Conservation (phyloP, 2,113 vertebrate genomes). For the Gnathonemus echidnorhynchus region DNA sequence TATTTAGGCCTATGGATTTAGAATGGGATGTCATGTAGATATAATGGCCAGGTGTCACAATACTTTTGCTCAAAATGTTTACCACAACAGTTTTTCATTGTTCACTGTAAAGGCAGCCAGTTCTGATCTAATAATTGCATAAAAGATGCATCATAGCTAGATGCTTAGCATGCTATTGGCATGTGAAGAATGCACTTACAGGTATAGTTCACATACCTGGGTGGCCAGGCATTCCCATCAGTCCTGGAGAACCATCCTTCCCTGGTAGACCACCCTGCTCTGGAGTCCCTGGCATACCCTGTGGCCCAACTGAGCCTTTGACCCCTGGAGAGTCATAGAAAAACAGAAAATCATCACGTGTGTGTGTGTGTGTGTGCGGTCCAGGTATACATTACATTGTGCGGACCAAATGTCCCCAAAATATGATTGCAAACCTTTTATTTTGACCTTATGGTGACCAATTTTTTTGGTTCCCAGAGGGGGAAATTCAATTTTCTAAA, state of each 20-base stretch:
- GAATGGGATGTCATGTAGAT: not conserved
- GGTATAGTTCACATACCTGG: constrained; percentile 34
- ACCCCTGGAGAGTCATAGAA: constrained; percentile 36
- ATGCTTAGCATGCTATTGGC: not conserved
- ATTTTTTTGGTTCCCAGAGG: too few species aligned
- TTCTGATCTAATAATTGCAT: not conserved
- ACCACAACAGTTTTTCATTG: not conserved
- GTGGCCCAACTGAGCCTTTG: constrained; percentile 54
- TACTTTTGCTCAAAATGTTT: not conserved
- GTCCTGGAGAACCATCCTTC: constrained; percentile 35
- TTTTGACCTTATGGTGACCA: too few species aligned
- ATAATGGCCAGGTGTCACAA: not conserved
- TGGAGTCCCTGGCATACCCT: constrained; percentile 49
- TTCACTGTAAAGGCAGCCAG: not conserved
- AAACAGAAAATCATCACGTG: not conserved
- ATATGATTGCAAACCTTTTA: too few species aligned
- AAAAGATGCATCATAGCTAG: not conserved
- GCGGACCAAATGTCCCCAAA: too few species aligned
- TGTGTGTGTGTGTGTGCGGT: not conserved
- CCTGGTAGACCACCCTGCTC: constrained; percentile 33
- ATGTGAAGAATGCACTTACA: not conserved
- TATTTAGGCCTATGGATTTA: not conserved
- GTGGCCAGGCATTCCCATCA: constrained; percentile 37
- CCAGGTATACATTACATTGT: too few species aligned
- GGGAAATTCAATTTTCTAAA: too few species aligned